Evolutionary conservation across 2,797 vertebrate species (phyloP).

Genomic region (Lepilemur septentrionalis): DNA sequence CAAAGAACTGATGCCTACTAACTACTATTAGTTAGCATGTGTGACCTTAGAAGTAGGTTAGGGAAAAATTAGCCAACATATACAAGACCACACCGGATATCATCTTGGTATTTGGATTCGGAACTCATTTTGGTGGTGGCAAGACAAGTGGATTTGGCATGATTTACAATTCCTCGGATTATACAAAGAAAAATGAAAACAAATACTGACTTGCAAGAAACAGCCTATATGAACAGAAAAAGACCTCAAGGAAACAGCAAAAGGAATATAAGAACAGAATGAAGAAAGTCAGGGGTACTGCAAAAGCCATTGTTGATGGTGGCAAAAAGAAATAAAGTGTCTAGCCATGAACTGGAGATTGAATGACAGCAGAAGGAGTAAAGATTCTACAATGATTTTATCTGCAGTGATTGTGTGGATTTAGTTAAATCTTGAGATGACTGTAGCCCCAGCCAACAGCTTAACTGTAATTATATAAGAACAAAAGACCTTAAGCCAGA

Average conservation of each 20-base stretch:
- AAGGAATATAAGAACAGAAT: not conserved
- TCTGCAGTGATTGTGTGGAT: not conserved
- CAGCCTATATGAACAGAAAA: not conserved
- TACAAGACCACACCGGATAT: conserved; percentile 97
- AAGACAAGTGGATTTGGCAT: conserved; percentile 97
- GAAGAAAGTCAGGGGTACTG: not conserved
- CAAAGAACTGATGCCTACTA: not conserved
- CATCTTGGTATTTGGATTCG: conserved; percentile 96
- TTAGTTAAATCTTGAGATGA: conserved; percentile 4
- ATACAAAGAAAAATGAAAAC: conserved; percentile 97
- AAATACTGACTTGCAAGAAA: conserved; percentile 94
- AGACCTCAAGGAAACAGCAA: not conserved
- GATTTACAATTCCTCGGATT: conserved; percentile 96
- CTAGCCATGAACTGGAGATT: not conserved
- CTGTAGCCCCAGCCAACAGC: not conserved
- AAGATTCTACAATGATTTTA: not conserved
- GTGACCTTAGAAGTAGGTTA: not conserved
- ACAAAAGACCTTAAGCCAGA: conserved; percentile 25
- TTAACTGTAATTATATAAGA: conserved; percentile 12
- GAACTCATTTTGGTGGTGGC: conserved; percentile 97
- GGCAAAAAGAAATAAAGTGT: not conserved
- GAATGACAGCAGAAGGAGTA: not conserved
- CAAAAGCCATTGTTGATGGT: not conserved
- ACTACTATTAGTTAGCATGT: not conserved
- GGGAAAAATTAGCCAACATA: conserved; percentile 96